phyloP scores from a whole-genome alignment of 1,140 invertebrate species.

The Chlorops oryzae region DNA sequence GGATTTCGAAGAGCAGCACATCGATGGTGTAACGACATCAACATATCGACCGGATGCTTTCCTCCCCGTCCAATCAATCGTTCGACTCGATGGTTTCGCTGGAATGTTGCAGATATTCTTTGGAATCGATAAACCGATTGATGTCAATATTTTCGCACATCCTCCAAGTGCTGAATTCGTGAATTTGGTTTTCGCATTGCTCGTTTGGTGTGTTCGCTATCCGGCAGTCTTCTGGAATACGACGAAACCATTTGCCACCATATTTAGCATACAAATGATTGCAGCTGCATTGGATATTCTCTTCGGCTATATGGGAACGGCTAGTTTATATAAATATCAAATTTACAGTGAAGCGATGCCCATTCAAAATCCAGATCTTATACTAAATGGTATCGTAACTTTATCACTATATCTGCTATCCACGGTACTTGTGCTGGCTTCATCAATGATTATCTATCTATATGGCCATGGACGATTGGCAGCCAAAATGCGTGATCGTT shows the following conservation, averaged over 20 bases:
- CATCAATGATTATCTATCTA: constrained; percentile 71
- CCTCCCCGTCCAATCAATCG: too few relatives aligned
- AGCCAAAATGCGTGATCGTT: constrained; percentile 53
- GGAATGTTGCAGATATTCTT: constrained; percentile 45
- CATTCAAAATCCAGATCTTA: constrained; percentile 55
- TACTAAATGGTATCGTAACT: constrained; percentile 65
- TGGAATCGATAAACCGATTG: constrained; percentile 42
- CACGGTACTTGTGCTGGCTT: constrained; percentile 63
- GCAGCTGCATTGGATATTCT: constrained; percentile 66
- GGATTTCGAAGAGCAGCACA: too few relatives aligned
- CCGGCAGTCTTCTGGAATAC: constrained; percentile 79
- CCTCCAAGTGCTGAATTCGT: constrained; percentile 69
- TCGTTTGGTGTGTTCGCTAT: constrained; percentile 73
- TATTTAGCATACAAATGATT: constrained; percentile 74
- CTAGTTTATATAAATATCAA: constrained; percentile 75
- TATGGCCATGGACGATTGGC: constrained; percentile 70
- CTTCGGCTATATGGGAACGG: constrained; percentile 65
- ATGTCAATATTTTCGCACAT: constrained; percentile 36
- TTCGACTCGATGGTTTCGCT: constrained; percentile 40
- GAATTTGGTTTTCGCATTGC: constrained; percentile 68
- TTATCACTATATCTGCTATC: constrained; percentile 65
- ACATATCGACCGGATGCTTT: too few relatives aligned
- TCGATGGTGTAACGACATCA: too few relatives aligned
- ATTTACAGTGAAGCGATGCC: constrained; percentile 58
- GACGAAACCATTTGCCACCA: constrained; percentile 69